phyloP scores from a whole-genome alignment of 1,140 invertebrate species.

The Platyura marginata region DNA sequence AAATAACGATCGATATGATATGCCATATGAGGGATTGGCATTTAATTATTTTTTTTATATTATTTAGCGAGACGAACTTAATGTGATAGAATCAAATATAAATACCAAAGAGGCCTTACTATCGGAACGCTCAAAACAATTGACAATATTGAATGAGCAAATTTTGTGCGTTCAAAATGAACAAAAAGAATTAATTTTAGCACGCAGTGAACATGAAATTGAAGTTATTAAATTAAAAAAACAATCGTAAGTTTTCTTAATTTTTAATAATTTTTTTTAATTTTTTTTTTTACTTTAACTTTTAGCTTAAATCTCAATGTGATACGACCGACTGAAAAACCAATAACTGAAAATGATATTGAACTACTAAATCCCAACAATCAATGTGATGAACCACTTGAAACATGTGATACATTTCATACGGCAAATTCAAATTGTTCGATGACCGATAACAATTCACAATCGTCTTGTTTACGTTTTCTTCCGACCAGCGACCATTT shows the following conservation, averaged over 20 bases:
- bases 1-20: too few relatives aligned
- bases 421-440: slow-evolving; percentile 40
- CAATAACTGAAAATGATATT: too few relatives aligned
- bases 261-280: background rate
- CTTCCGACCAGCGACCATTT: slow-evolving; percentile 8
- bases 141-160: slow-evolving; percentile 28
- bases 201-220: slow-evolving; percentile 25
- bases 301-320: background rate
- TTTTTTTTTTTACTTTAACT: slow-evolving; percentile 6
- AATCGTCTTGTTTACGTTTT: background rate
- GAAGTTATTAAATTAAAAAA: slow-evolving; percentile 25
- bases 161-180: slow-evolving; percentile 42
- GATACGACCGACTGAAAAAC: slow-evolving; percentile 8
- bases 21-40: too few relatives aligned
- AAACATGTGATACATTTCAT: slow-evolving; percentile 51
- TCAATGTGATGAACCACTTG: slow-evolving; percentile 23
- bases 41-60: background rate
- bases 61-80: slow-evolving; percentile 19
- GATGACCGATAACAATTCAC: background rate
- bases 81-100: slow-evolving; percentile 18
- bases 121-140: slow-evolving; percentile 25
- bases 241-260: slow-evolving; percentile 18
- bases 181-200: slow-evolving; percentile 29
- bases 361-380: too few relatives aligned
- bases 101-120: slow-evolving; percentile 19